Conservation (phyloP, 2,113 vertebrate species). For the Oceanodroma tethys region DNA sequence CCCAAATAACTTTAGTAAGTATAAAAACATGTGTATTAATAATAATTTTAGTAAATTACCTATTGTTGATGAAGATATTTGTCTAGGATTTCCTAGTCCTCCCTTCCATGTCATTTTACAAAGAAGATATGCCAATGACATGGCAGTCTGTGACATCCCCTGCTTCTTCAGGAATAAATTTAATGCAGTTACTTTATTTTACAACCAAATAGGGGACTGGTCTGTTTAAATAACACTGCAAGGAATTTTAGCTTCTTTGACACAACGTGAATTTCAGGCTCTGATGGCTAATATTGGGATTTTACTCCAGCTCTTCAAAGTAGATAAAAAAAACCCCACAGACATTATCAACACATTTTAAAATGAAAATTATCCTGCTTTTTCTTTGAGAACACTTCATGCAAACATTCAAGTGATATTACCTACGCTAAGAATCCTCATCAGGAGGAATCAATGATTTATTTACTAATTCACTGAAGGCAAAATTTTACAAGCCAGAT, state of each 20-base stretch:
- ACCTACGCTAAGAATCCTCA: conserved; percentile 50
- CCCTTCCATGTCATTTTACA: background rate
- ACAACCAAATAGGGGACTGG: background rate
- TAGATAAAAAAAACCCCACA: background rate
- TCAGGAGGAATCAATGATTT: conserved; percentile 34
- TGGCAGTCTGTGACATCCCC: background rate
- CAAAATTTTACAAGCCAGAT: conserved; percentile 58
- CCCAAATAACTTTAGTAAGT: background rate
- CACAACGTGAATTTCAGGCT: background rate
- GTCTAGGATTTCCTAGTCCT: background rate
- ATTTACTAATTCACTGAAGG: conserved; percentile 56
- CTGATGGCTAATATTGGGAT: background rate
- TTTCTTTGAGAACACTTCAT: conserved; percentile 49
- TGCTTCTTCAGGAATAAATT: conserved; percentile 8
- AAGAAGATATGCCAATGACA: background rate
- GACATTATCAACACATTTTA: conserved; percentile 8
- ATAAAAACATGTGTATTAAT: background rate
- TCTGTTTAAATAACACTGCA: background rate
- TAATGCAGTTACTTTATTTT: background rate
- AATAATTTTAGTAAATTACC: background rate
- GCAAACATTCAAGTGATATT: conserved; percentile 52
- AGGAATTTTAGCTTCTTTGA: background rate
- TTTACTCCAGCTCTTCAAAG: background rate
- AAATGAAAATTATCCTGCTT: conserved; percentile 48
- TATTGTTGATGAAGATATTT: background rate